Percentiles rank a stretch among this genome's conserved stretches.
Evolutionary conservation across 2,113 vertebrate genomes (phyloP).

Genomic region (Pedionomus torquatus): DNA sequence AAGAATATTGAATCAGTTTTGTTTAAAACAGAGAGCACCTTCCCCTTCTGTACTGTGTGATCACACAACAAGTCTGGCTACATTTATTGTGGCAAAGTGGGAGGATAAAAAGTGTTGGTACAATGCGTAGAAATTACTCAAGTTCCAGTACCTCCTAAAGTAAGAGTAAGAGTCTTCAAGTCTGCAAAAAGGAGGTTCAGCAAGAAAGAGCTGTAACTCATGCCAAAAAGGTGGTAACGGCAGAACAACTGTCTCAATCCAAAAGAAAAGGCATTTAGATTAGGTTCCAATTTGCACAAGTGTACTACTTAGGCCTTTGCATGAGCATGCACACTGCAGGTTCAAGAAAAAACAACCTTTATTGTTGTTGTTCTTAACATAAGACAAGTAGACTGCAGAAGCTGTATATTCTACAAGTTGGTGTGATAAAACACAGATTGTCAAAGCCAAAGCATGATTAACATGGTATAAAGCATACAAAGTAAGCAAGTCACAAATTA

Average conservation of each 20-base stretch:
- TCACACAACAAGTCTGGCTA: background rate
- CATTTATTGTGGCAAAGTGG: background rate
- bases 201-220: background rate
- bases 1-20: background rate
- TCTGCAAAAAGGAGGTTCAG: background rate
- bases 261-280: background rate
- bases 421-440: background rate
- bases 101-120: background rate
- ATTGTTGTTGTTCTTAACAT: background rate
- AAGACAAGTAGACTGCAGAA: background rate
- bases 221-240: background rate
- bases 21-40: background rate
- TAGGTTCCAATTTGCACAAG: background rate
- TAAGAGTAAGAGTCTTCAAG: background rate
- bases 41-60: background rate
- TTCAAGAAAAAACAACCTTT: background rate
- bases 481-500: background rate
- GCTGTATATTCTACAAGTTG: background rate
- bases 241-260: background rate
- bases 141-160: accelerated
- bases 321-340: background rate
- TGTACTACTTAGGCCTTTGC: background rate
- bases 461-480: background rate
- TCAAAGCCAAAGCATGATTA: background rate
- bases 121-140: background rate